Evolutionary conservation across 2,888 invertebrate species (phyloP), one percentile per base, ranked within the genome.

Genomic region (Meteorus cinctellus): DNA sequence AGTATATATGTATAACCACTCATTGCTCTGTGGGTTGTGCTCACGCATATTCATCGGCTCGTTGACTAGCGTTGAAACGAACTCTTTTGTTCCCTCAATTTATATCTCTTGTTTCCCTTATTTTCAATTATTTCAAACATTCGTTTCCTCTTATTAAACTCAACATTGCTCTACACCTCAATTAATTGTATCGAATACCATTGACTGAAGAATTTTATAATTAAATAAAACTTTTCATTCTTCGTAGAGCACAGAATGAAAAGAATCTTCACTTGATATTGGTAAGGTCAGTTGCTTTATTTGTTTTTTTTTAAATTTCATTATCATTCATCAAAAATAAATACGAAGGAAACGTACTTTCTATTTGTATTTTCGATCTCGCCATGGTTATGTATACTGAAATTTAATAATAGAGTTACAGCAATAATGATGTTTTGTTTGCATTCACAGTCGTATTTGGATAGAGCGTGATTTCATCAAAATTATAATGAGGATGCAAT

Each of bases 41-140:
- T 27, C 12, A 45, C 34, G 66, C 66, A 66, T 66, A 66, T 66
- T 66, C 41, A 66, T 16, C 41, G 34, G 27, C 63, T 63, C 34
- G 63, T 63, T 63, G 31, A 6, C 31, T 34, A 10, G 63, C 29
- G 29, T 29, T 14, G 63, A 31, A 31, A 63, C 16, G n/a, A 63
- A 34, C 29, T 63, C 63, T 63, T 63, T 63, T 63, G 19, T 66
- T 27, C 41, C 36, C 36, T 19, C 19, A 36, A 36, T 66, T 66
- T 66, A 24, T 45, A 4, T 36, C 41, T 36, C 16, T 66, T n/a
- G 41, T 34, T 66, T 36, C 24, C 19, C 66, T 36, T 8, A 60
- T 60, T 60, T 12, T 19, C 27, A 24, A 24, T 24, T 24, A 24
- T 24, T 24, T 24, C 24, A 24, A 24, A 60, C 48, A 48, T 48